Percentiles rank a stretch among this genome's conserved stretches.
phyloP scores from a whole-genome alignment of 1,140 invertebrate genomes.

The Cryptotermes secundus region DNA sequence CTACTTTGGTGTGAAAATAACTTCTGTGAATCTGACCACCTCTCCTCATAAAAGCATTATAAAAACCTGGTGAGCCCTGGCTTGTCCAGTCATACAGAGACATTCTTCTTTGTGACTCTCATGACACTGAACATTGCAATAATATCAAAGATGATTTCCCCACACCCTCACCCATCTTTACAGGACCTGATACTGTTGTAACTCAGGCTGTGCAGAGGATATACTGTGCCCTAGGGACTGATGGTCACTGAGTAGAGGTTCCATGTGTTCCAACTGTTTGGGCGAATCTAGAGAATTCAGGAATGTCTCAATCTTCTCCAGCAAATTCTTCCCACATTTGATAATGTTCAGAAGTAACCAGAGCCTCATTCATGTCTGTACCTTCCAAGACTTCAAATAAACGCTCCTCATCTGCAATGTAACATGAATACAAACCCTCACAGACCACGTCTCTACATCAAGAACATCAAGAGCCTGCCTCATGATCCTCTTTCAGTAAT shows the following conservation, averaged over 20 bases:
- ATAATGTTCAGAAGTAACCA: conserved; percentile 40
- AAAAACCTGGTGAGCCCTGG: too few species aligned
- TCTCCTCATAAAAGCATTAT: too few species aligned
- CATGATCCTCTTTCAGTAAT: too few species aligned
- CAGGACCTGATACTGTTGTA: not conserved
- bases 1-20: too few species aligned
- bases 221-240: not conserved
- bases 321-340: conserved; percentile 61
- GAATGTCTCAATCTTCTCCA: conserved; percentile 52
- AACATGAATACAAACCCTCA: not conserved
- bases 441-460: too few species aligned
- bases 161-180: not conserved
- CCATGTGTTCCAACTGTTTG: not conserved
- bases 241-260: not conserved
- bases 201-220: not conserved
- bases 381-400: conserved; percentile 41
- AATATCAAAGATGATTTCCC: not conserved
- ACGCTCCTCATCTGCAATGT: conserved; percentile 43
- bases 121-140: too few species aligned
- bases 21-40: too few species aligned
- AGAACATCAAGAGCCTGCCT: too few species aligned
- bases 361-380: conserved; percentile 34
- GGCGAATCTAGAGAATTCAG: conserved; percentile 37
- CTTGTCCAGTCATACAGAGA: too few species aligned
- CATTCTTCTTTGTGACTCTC: too few species aligned